A percentile compares a stretch with the other conserved stretches of the same genome.
These are phyloP conservation scores for Apus apus DNA, from an alignment of 2,113 vertebrate genomes.

Conservation along the genomic window DNA sequence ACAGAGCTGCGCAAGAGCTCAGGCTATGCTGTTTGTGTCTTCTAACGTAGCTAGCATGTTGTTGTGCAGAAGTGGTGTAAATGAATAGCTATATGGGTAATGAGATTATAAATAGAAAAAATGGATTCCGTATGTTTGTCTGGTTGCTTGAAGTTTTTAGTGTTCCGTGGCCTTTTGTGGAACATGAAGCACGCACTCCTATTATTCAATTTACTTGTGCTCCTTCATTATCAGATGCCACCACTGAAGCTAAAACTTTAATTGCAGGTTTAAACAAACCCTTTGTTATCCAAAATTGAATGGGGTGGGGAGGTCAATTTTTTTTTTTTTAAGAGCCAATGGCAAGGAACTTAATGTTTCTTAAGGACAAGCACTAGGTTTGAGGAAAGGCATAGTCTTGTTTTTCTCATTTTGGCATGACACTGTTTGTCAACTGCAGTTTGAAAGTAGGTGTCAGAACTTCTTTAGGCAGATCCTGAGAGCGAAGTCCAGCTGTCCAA, in stretches of 20 bases:
- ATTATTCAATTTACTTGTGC: neutral
- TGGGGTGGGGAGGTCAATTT: neutral
- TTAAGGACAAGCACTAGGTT: neutral
- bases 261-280: conserved; percentile 1
- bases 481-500: neutral
- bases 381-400: neutral
- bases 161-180: neutral
- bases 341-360: neutral
- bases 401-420: neutral
- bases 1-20: neutral
- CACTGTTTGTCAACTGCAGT: neutral
- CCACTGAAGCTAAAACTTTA: conserved; percentile 14
- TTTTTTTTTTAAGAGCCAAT: neutral
- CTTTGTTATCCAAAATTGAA: neutral
- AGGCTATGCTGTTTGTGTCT: neutral
- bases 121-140: conserved; percentile 52
- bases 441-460: neutral
- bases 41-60: neutral
- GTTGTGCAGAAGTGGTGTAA: conserved; percentile 17
- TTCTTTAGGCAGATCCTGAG: neutral
- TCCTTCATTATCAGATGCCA: conserved; percentile 21
- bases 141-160: conserved; percentile 22
- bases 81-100: conserved; percentile 35
- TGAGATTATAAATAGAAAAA: conserved; percentile 57
- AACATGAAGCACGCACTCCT: neutral